A percentile compares a stretch with the other conserved stretches of the same genome.
These are phyloP conservation scores for Drymodes brunneopygia DNA, from an alignment of 2,113 vertebrate genomes.

Conservation along the genomic window DNA sequence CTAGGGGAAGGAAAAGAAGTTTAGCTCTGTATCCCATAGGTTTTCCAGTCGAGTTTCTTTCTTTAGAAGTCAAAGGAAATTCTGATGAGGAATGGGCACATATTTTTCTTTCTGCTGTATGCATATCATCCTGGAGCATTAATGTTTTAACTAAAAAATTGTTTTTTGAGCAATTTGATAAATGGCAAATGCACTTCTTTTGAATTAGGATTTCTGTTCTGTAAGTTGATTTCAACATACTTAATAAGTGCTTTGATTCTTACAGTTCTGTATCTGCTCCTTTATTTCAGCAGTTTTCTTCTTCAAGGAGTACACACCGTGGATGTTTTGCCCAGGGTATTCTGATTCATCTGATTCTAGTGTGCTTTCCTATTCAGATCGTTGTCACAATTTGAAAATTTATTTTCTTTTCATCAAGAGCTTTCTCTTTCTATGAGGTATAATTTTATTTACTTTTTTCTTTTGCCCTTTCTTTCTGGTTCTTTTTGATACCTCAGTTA, in stretches of 20 bases:
- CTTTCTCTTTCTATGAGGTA: constrained; percentile 20
- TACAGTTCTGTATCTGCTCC: constrained; percentile 47
- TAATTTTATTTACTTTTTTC: constrained; percentile 50
- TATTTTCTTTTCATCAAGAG: constrained; percentile 54
- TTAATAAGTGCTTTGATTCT: constrained; percentile 68
- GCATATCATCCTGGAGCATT: not conserved
- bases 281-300: constrained; percentile 56
- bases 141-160: not conserved
- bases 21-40: not conserved
- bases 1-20: not conserved
- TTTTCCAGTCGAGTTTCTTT: not conserved
- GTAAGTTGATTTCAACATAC: constrained; percentile 52
- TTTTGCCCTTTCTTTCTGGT: not conserved
- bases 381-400: constrained; percentile 40
- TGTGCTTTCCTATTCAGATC: constrained; percentile 56
- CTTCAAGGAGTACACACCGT: constrained; percentile 34
- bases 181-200: constrained; percentile 23
- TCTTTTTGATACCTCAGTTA: constrained; percentile 40
- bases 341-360: constrained; percentile 68
- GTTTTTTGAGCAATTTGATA: constrained; percentile 30
- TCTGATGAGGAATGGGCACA: not conserved
- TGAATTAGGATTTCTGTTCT: constrained; percentile 49
- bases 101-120: not conserved
- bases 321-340: constrained; percentile 58
- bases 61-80: not conserved